phyloP scores from a whole-genome alignment of 2,888 invertebrate species.

The Calliopum simillimum region DNA sequence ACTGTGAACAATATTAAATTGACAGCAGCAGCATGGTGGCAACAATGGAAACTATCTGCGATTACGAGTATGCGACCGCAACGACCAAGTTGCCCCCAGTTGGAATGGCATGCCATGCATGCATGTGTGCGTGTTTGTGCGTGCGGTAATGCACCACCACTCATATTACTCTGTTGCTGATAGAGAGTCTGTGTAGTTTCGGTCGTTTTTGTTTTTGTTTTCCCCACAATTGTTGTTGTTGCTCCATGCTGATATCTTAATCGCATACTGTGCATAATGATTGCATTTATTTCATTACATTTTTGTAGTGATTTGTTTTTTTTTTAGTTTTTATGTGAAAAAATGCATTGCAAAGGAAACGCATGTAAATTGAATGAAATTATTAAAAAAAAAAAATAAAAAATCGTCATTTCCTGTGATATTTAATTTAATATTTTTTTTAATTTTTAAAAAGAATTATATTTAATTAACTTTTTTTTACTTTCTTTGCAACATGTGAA shows the following conservation, averaged over 20 bases:
- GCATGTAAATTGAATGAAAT: conserved; percentile 19
- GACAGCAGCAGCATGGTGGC: no score
- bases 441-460: background rate
- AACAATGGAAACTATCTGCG: background rate
- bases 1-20: no score
- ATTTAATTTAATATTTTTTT: background rate
- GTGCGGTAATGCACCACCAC: no score
- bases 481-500: background rate
- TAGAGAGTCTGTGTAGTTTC: no score
- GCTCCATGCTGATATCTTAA: background rate
- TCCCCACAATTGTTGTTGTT: background rate
- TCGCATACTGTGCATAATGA: conserved; percentile 2
- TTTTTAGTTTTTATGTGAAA: background rate
- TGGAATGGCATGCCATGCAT: background rate
- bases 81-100: conserved; percentile 2
- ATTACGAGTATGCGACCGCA: background rate
- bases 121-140: conserved; percentile 7
- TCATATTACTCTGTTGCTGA: no score
- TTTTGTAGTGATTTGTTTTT: conserved; percentile 17
- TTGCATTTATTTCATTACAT: conserved; percentile 14
- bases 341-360: conserved; percentile 4
- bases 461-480: no score
- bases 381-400: no score
- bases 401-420: conserved; percentile 26
- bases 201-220: no score